These are phyloP conservation scores for Lasiurus borealis DNA, from an alignment of 2,113 vertebrate genomes.

Conservation along the genomic window DNA sequence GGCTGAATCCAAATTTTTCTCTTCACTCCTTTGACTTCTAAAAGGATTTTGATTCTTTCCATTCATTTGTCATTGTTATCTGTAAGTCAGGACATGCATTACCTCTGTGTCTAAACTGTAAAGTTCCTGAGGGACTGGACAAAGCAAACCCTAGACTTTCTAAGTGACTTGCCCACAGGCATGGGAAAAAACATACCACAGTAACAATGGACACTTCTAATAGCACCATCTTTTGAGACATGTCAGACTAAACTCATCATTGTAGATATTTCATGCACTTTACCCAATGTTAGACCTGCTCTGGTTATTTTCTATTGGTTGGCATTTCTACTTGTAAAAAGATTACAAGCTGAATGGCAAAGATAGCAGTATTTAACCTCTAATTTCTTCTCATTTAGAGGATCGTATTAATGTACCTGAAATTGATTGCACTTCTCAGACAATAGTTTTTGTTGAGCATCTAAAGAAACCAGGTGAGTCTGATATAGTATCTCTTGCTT, in stretches of 20 bases:
- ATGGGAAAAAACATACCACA: neutral
- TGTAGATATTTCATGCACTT: neutral
- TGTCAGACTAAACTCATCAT: neutral
- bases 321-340: neutral
- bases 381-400: slow-evolving; percentile 61
- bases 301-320: neutral
- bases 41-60: neutral
- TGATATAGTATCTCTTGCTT: slow-evolving; percentile 83
- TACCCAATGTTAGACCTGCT: neutral
- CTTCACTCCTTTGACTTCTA: neutral
- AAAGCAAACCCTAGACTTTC: neutral
- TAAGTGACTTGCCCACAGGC: neutral
- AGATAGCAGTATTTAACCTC: slow-evolving; percentile 6
- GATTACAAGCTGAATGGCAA: neutral
- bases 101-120: neutral
- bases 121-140: neutral
- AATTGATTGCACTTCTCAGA: slow-evolving; percentile 85
- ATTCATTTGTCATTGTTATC: neutral
- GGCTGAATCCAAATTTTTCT: neutral
- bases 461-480: slow-evolving; percentile 83
- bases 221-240: neutral
- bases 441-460: slow-evolving; percentile 84
- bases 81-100: neutral
- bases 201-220: neutral
- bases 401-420: slow-evolving; percentile 84